These are phyloP conservation scores for Bos taurus DNA, from an alignment of 2,113 vertebrate species.

Conservation along the genomic window ARS-UCD2.0 NC_037335.1:26248001-26248500, in stretches of 20 bases:
- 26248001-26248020: not conserved
- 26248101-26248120: not conserved
- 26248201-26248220: not conserved
- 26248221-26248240: not conserved
- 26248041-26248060: not conserved
- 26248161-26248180: not conserved
- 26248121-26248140: not conserved
- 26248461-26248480: not conserved
- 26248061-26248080: not conserved
- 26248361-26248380: not conserved
- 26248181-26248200: not conserved
- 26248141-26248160: not conserved
- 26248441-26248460: not conserved
- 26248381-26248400: not conserved
- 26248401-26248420: not conserved
- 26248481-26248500: not conserved
- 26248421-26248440: not conserved
- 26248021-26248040: not conserved
- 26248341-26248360: not conserved
- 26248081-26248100: not conserved
- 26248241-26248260: not conserved
- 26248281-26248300: not conserved
- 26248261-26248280: not conserved
- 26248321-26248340: fast-evolving
- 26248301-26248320: not conserved